A percentile compares a stretch with the other conserved stretches of the same genome.
Evolutionary conservation across 2,797 vertebrate species (phyloP).

Genomic region (Sebastes nivosus): DNA sequence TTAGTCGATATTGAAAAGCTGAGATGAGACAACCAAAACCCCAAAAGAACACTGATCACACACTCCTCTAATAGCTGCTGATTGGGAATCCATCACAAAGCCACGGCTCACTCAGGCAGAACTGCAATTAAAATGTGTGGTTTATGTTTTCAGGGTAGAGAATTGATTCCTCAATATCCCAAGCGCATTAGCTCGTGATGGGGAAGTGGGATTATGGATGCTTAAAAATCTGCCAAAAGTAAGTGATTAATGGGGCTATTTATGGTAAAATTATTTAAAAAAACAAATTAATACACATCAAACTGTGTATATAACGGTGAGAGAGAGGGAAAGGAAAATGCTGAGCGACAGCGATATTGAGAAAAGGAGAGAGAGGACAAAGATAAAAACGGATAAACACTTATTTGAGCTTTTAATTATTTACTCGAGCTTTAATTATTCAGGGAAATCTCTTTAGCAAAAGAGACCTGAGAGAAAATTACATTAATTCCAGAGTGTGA

Average conservation of each 20-base stretch:
- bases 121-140: constrained; percentile 1
- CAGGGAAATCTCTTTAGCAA: neutral
- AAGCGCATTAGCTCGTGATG: constrained; percentile 15
- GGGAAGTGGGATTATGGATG: constrained; percentile 12
- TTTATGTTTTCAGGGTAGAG: constrained; percentile 3
- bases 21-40: neutral
- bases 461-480: neutral
- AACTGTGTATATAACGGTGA: neutral
- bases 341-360: neutral
- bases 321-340: neutral
- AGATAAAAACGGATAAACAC: neutral
- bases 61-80: neutral
- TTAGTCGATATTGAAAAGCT: neutral
- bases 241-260: constrained; percentile 22
- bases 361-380: neutral
- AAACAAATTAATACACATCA: neutral
- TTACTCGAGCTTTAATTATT: neutral
- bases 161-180: constrained; percentile 13
- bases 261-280: neutral
- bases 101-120: neutral
- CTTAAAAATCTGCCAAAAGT: constrained; percentile 22
- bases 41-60: neutral
- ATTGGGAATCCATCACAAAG: constrained; percentile 7
- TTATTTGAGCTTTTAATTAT: neutral
- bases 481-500: neutral